Percentiles rank a stretch among this genome's conserved stretches.
Conservation (phyloP, 64 coral and sea anemone genomes). For the Montipora efflorescens region DNA sequence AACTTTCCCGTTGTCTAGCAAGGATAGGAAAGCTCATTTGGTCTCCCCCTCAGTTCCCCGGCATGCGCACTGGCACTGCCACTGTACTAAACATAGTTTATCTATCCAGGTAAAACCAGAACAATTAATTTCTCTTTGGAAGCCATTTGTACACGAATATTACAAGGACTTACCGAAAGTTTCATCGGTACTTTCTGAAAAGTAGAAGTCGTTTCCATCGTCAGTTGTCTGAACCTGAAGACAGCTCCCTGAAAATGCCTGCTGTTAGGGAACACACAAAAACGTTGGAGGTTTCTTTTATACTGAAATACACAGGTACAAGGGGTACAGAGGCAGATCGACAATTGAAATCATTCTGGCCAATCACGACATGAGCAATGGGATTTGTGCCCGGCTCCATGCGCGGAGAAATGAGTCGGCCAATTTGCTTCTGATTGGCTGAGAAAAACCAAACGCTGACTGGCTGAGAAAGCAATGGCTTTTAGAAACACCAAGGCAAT, state of each 20-base stretch:
- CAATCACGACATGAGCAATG: too few relatives aligned
- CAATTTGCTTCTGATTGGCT: too few relatives aligned
- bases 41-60: too few relatives aligned
- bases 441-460: background rate
- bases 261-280: background rate
- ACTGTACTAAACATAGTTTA: too few relatives aligned
- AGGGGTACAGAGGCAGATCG: background rate
- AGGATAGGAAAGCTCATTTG: too few relatives aligned
- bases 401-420: too few relatives aligned
- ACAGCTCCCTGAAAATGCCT: conserved; percentile 38
- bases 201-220: background rate
- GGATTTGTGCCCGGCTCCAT: too few relatives aligned
- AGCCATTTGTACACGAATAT: background rate
- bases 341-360: background rate
- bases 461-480: background rate
- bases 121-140: too few relatives aligned
- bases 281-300: background rate
- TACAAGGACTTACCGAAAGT: conserved; percentile 21
- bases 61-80: too few relatives aligned
- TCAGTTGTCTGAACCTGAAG: conserved; percentile 22
- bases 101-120: too few relatives aligned
- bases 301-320: too few relatives aligned
- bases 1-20: too few relatives aligned
- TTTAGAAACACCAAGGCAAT: background rate
- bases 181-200: conserved; percentile 21